These are phyloP conservation scores for Montipora foliosa DNA, from an alignment of 64 coral and sea anemone species.

Conservation along the genomic window DNA sequence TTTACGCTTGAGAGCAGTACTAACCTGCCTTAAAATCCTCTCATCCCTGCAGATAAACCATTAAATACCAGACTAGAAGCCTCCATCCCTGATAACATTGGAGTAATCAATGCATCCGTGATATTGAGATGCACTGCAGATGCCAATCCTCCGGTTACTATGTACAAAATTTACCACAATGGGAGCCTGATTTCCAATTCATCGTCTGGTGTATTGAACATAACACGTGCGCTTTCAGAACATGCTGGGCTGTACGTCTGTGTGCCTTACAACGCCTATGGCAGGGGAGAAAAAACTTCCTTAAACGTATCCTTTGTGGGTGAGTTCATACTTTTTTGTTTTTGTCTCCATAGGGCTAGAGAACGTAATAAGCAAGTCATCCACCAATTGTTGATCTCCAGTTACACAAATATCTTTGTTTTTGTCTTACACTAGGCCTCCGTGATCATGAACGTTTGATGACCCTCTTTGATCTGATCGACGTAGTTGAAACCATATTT, in stretches of 20 bases:
- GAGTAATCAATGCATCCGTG: slow-evolving; percentile 38
- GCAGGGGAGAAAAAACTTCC: slow-evolving; percentile 14
- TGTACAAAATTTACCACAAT: slow-evolving; percentile 60
- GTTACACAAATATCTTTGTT: too few relatives aligned
- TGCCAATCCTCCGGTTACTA: slow-evolving; percentile 53
- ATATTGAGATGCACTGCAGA: slow-evolving; percentile 38
- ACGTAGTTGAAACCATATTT: too few relatives aligned
- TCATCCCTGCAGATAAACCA: slow-evolving; percentile 45
- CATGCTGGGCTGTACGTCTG: slow-evolving; percentile 51
- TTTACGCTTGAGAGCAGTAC: too few relatives aligned
- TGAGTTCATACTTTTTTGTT: not conserved
- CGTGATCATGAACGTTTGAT: too few relatives aligned
- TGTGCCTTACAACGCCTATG: slow-evolving; percentile 46
- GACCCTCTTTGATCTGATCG: too few relatives aligned
- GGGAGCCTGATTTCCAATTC: slow-evolving; percentile 16
- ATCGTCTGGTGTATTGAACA: slow-evolving; percentile 32
- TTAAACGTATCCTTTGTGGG: slow-evolving; percentile 51
- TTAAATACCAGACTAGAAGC: slow-evolving; percentile 35
- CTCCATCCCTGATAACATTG: slow-evolving; percentile 19
- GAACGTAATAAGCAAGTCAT: too few relatives aligned
- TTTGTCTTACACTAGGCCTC: too few relatives aligned
- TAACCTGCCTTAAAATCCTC: not conserved
- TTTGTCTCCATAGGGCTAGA: too few relatives aligned
- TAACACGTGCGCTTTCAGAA: slow-evolving; percentile 1
- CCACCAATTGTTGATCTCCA: too few relatives aligned